Conservation (phyloP, 2,797 vertebrate species). For the Periparus ater region DNA sequence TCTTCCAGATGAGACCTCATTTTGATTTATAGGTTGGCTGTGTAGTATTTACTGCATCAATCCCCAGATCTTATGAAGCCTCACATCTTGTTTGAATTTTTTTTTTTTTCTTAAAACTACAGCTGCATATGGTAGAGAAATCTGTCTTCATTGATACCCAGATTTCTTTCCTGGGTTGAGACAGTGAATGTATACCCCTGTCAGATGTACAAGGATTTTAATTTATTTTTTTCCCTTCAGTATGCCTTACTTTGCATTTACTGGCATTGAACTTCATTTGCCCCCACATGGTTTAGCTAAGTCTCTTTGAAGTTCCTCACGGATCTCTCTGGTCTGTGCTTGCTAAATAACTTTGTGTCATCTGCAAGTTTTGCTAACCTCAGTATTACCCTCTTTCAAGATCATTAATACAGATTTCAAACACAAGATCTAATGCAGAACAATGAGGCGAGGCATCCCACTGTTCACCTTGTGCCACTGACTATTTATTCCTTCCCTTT, state of each 20-base stretch:
- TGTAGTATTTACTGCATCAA: neutral
- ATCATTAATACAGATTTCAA: constrained; percentile 61
- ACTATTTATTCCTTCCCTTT: constrained; percentile 53
- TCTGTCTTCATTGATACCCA: constrained; percentile 58
- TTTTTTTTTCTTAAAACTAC: constrained; percentile 31
- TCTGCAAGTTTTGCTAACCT: constrained; percentile 61
- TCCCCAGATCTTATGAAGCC: neutral
- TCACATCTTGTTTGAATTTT: constrained; percentile 56
- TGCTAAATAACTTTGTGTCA: constrained; percentile 58
- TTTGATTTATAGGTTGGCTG: constrained; percentile 9
- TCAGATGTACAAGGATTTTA: constrained; percentile 53
- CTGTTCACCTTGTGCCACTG: constrained; percentile 57
- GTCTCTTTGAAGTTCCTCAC: constrained; percentile 49
- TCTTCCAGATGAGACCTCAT: neutral
- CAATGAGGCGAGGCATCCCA: constrained; percentile 27
- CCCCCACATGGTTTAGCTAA: constrained; percentile 54
- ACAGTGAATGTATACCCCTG: constrained; percentile 17
- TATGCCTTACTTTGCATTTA: constrained; percentile 60
- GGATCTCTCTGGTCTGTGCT: constrained; percentile 17
- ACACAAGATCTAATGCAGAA: constrained; percentile 15
- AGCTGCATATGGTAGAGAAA: constrained; percentile 36
- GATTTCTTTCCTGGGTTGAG: constrained; percentile 22
- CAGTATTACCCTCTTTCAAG: constrained; percentile 49
- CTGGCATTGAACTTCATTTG: constrained; percentile 58
- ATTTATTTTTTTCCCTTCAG: constrained; percentile 38